Percentiles rank a stretch among this genome's conserved stretches.
Evolutionary conservation across 2,797 vertebrate genomes (phyloP).

Genomic region (Hipposideros larvatus): DNA sequence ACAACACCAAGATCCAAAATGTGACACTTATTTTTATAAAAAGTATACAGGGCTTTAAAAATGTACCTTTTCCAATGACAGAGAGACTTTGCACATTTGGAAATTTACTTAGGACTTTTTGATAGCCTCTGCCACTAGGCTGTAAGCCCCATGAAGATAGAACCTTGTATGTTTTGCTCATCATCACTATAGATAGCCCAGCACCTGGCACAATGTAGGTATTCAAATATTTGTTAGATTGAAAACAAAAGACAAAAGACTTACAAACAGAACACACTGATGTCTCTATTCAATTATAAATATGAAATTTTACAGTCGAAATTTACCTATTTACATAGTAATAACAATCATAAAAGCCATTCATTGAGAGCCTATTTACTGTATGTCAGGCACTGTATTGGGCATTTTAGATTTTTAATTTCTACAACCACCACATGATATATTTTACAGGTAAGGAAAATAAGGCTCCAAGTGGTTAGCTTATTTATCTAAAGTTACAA

Average conservation of each 20-base stretch:
- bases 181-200: not conserved
- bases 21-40: not conserved
- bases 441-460: slow-evolving; percentile 1
- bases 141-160: not conserved
- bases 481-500: not conserved
- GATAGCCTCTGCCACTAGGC: not conserved
- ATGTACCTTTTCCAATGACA: slow-evolving; percentile 19
- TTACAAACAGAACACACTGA: slow-evolving; percentile 10
- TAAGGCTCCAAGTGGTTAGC: not conserved
- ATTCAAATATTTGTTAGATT: not conserved
- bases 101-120: not conserved
- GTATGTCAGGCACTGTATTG: not conserved
- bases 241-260: slow-evolving; percentile 2
- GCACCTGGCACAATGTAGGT: not conserved
- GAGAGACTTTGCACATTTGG: not conserved
- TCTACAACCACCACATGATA: not conserved
- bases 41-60: not conserved
- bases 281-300: slow-evolving; percentile 29
- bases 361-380: not conserved
- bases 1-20: slow-evolving; percentile 45
- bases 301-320: slow-evolving; percentile 47
- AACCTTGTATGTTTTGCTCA: not conserved
- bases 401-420: slow-evolving; percentile 55
- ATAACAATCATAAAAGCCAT: not conserved
- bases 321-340: slow-evolving; percentile 10